Evolutionary conservation across 92 coral and sea anemone genomes (phyloP), one percentile per base, ranked within the genome.

Genomic region (Porites rus): DNA sequence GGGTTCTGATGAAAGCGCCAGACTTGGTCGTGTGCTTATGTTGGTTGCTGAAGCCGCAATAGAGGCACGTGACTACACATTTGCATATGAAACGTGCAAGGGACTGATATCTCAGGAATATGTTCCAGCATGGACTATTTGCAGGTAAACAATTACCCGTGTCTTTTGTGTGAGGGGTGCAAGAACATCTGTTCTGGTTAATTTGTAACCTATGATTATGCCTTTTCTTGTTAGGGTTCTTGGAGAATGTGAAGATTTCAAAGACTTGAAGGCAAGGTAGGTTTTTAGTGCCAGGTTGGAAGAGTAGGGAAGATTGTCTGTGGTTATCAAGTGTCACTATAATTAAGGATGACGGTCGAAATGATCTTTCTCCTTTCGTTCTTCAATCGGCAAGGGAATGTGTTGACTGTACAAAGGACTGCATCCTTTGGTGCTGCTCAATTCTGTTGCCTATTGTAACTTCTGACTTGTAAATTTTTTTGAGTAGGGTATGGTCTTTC

Each of bases 21-120:
- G 99, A 71, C 87, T 78, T 61, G 99, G 99, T 10, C 93, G 98
- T 60, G 99, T 96, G 72, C 91, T 94, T 17, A 82, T 93, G 76
- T 79, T 91, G 51, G 90, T 92, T 2, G 98, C 99, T n/a, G 93
- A 93, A 65, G 69, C 92, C 52, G 99, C 99, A 62, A 66, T 91
- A 19, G 79, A 88, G 20, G 87, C 74, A 16, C 76, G n/a, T 10
- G 98, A 96, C 74, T 93, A 90, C 69, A 38, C 20, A 19, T 91
- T 81, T 63, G 96, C 99, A 24, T 86, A 78, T 88, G 70, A 51
- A 78, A 87, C 89, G 19, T 96, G 99, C 68, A 94, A 89, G 25
- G 92, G 88, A 67, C 84, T 96, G 51, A 92, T 93, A 46, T 65
- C 83, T 60, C 92, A 90, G 43, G 97, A 92, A 25, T 92, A 92